Conservation (phyloP, 2,888 invertebrate genomes). For the Alcis repandata region DNA sequence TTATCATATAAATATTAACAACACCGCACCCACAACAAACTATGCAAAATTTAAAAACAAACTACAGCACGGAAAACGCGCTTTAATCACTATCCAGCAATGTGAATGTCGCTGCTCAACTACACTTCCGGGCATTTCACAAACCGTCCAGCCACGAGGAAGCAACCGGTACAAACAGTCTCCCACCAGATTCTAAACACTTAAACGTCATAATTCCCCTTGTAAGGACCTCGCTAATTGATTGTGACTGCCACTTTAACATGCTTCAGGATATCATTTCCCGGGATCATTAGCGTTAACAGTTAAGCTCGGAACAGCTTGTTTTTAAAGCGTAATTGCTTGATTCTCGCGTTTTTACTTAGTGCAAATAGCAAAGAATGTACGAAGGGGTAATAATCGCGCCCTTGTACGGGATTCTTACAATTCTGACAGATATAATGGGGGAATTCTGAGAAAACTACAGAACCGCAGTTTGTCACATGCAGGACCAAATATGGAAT, state of each 20-base stretch:
- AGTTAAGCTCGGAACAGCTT: slow-evolving; percentile 36
- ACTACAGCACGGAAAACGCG: slow-evolving; percentile 30
- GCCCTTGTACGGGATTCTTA: slow-evolving; percentile 20
- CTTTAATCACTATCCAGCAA: slow-evolving; percentile 22
- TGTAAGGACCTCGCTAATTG: slow-evolving; percentile 42
- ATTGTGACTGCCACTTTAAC: slow-evolving; percentile 40
- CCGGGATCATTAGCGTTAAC: slow-evolving; percentile 43
- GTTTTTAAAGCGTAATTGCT: slow-evolving; percentile 38
- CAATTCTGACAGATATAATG: slow-evolving; percentile 14
- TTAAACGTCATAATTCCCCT: slow-evolving; percentile 38
- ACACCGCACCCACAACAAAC: too few species aligned
- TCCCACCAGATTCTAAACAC: slow-evolving; percentile 39
- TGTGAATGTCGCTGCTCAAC: slow-evolving; percentile 48
- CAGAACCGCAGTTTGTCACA: background rate
- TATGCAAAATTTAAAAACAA: background rate
- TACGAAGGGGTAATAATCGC: slow-evolving; percentile 13
- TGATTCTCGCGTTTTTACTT: slow-evolving; percentile 38
- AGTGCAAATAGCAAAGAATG: slow-evolving; percentile 11
- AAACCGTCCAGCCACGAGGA: slow-evolving; percentile 47
- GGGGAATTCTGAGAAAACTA: slow-evolving; percentile 11
- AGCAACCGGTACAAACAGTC: slow-evolving; percentile 28
- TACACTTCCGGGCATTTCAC: slow-evolving; percentile 54
- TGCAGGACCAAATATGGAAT: slow-evolving; percentile 2
- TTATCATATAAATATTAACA: too few species aligned
- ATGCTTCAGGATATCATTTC: slow-evolving; percentile 44